Base-by-base conservation (phyloP, 2,888 invertebrate species). In the Hemaris fuciformis region DNA sequence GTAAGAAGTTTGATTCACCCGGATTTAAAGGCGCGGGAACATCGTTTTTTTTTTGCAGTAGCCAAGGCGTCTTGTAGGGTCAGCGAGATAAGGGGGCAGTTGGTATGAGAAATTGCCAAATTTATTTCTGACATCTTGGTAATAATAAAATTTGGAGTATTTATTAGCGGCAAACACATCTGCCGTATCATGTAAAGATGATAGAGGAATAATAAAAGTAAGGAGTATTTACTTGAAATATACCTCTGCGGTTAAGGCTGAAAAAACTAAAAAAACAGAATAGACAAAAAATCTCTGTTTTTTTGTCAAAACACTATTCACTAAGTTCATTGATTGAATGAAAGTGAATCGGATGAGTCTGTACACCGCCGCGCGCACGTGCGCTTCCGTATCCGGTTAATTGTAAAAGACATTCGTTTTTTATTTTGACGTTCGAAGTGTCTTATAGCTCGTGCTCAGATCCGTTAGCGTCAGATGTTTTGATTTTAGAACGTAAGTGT, bases 301-400 rank as follows among this genome's bases (percentile, higher is more conserved):
- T 48, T 53, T 53, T 31, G 18, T 53, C 53, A 53, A 53, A 53
- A 53, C 53, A 48, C 15, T 27, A 27, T 48, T 48, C 27, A 46
- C 8, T 4, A 38, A n/a, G n/a, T 46, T 23, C 46, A 46, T 46
- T 46, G 22, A 48, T 48, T 48, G 53, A 45, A 22, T 13, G 45
- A 53, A 53, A 53, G 53, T 53, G 53, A 53, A 53, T 53, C 27
- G 53, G 53, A 53, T 53, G 53, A 53, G 53, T n/a, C n/a, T n/a
- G n/a, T 15, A 38, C 48, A 15, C 48, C 60, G 67, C n/a, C n/a
- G n/a, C n/a, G n/a, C 69, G 75, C 74, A 74, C 74, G 74, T 74
- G 71, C 64, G 70, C 27, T 72, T 74, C 75, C 74, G 75, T 66
- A 72, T 75, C 74, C 74, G 72, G 68, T 31, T 1, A 15, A 18